Conservation (phyloP, 1,140 invertebrate species). For the Drosophila baimaii region DNA sequence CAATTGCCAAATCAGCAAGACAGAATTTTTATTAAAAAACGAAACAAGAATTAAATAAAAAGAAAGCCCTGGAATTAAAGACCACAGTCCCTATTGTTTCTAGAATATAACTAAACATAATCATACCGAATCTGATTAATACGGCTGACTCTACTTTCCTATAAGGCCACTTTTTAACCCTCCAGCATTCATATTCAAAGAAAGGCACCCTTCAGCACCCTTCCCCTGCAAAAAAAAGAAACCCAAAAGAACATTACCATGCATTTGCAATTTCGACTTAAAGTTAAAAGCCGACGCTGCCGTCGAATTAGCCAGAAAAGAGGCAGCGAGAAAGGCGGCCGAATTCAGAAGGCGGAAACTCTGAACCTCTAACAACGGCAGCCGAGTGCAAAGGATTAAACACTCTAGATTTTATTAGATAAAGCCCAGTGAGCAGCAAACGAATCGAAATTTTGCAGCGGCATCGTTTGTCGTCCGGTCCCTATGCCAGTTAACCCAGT, state of each 20-base stretch:
- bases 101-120: too few relatives aligned
- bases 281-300: slow-evolving; percentile 2
- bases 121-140: background rate
- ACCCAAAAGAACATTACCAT: slow-evolving; percentile 3
- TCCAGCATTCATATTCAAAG: background rate
- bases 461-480: slow-evolving; percentile 34
- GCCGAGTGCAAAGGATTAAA: slow-evolving; percentile 77
- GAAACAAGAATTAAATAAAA: too few relatives aligned
- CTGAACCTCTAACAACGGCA: slow-evolving; percentile 52
- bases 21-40: too few relatives aligned
- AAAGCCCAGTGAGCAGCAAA: slow-evolving; percentile 73
- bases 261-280: slow-evolving; percentile 22
- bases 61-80: too few relatives aligned
- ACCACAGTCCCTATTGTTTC: too few relatives aligned
- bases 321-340: slow-evolving; percentile 8
- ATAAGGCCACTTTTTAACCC: background rate
- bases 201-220: background rate
- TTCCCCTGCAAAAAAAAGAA: background rate
- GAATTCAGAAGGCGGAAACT: slow-evolving; percentile 39
- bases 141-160: background rate
- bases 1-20: too few relatives aligned
- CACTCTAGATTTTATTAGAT: slow-evolving; percentile 81
- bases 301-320: slow-evolving; percentile 2
- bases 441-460: slow-evolving; percentile 59
- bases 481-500: slow-evolving; percentile 25